Percentiles rank a stretch among this genome's conserved stretches.
Evolutionary conservation across 2,888 invertebrate genomes (phyloP).

Genomic region (Itoplectis maculator): DNA sequence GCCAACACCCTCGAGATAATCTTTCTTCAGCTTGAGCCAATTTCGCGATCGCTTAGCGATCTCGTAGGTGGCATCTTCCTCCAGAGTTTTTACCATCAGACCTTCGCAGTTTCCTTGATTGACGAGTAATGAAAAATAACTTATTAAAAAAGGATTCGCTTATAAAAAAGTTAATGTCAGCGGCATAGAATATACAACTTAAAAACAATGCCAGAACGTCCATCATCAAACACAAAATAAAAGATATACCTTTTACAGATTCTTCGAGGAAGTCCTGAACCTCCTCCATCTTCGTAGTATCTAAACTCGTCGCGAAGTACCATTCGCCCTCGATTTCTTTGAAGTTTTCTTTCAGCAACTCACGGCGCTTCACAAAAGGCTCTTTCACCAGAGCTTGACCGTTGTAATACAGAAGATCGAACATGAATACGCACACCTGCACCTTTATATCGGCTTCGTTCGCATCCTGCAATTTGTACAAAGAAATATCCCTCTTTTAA

Average conservation of each 20-base stretch:
- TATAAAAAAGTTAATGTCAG: not conserved
- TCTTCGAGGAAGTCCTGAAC: conserved; percentile 97
- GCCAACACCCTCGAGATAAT: conserved; percentile 98
- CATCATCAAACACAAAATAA: not conserved
- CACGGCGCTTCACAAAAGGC: conserved; percentile 91
- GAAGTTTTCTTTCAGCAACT: conserved; percentile 90
- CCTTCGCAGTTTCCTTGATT: conserved; percentile 96
- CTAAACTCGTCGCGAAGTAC: conserved; percentile 93
- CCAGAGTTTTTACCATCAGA: conserved; percentile 98
- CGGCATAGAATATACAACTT: no score
- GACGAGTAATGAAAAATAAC: conserved; percentile 33
- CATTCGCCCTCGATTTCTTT: conserved; percentile 92
- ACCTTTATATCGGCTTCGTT: conserved; percentile 91
- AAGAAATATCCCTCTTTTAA: not conserved
- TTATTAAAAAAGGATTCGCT: conserved; percentile 4
- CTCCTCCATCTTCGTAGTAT: conserved; percentile 94
- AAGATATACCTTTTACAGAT: conserved; percentile 91
- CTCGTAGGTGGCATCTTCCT: conserved; percentile 96
- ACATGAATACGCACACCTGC: conserved; percentile 98
- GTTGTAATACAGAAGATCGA: conserved; percentile 97
- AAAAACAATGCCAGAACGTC: not conserved
- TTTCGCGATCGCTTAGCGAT: conserved; percentile 97
- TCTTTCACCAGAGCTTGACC: conserved; percentile 92
- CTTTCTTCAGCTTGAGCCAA: conserved; percentile 99
- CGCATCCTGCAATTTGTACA: conserved; percentile 87